Evolutionary conservation across 92 coral and sea anemone genomes (phyloP), one percentile per base, ranked within the genome.

Genomic region (Umimayanthus kanabou): DNA sequence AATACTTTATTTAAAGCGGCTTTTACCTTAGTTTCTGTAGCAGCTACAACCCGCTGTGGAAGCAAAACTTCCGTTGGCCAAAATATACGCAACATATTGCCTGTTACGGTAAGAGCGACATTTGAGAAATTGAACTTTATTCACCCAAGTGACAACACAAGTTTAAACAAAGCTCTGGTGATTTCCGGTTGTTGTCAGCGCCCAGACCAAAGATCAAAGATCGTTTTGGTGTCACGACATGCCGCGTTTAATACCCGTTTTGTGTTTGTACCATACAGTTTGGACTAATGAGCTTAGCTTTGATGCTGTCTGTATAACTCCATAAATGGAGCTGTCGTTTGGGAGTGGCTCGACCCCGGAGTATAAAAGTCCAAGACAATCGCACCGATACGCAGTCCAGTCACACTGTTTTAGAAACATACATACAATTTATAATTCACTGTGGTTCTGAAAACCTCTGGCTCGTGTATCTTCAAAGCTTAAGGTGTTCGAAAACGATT

Each of bases 191-290:
- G 53, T 40, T 26, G 39, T 49, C 7, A 16, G 4, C 82, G 43
- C 65, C 77, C 28, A 40, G 86, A 69, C 45, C 86, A 82, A 82
- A 82, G 86, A 82, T 70, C 86, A 82, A 82, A 82, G 61, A 43
- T 7, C n/a, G 39, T 23, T 77, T 30, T 28, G 26, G 43, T 30
- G 43, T 79, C 66, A 53, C 66, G 13, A 20, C 58, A 20, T 11
- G 16, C 18, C 14, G 76, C 9, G 58, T 14, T 65, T 75, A 43
- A 39, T 3, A 26, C n/a, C 9, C 28, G 1, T 4, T 6, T 25
- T 82, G 47, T 82, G 28, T 47, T 78, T 78, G 80, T 39, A 39
- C 80, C 4, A 45, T 47, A 15, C 69, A 50, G 28, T 79, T 28
- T 61, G 26, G 69, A 61, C 69, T 61, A 61, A 61, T 29, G 45